These are phyloP conservation scores for Anisognathus igniventris DNA, from an alignment of 2,797 vertebrate species.

Conservation along the genomic window DNA sequence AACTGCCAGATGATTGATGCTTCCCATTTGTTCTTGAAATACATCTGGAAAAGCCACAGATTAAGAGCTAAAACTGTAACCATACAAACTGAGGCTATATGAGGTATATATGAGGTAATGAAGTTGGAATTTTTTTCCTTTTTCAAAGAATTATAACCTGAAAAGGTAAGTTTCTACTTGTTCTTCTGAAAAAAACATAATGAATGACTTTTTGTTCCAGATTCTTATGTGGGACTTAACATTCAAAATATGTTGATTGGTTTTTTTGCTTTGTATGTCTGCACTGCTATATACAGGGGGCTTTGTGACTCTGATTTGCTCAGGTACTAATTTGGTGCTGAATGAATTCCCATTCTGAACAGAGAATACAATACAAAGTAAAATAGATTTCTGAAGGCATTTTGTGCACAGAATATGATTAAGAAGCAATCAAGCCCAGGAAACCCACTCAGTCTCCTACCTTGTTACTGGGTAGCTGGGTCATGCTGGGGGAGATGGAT, in stretches of 20 bases:
- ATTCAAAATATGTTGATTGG: neutral
- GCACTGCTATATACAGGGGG: neutral
- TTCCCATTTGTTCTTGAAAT: neutral
- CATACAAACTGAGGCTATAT: neutral
- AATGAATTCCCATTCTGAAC: neutral
- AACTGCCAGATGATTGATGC: neutral
- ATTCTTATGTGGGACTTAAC: neutral
- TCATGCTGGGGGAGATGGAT: neutral
- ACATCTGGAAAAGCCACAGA: neutral
- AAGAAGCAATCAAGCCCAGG: neutral
- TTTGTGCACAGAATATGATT: neutral
- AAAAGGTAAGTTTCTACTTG: neutral
- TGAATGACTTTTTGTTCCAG: neutral
- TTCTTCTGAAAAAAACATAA: neutral
- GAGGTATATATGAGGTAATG: neutral
- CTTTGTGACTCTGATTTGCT: neutral
- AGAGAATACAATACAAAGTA: neutral
- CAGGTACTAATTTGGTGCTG: neutral
- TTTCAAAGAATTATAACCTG: neutral
- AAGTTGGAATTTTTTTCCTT: neutral
- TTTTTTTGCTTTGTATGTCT: neutral
- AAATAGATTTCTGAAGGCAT: slow-evolving; percentile 9
- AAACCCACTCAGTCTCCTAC: neutral
- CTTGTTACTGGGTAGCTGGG: neutral
- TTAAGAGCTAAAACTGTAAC: neutral